These are phyloP conservation scores for Bilobella aurantiaca DNA, from an alignment of 1,140 invertebrate species.

Conservation along the genomic window DNA sequence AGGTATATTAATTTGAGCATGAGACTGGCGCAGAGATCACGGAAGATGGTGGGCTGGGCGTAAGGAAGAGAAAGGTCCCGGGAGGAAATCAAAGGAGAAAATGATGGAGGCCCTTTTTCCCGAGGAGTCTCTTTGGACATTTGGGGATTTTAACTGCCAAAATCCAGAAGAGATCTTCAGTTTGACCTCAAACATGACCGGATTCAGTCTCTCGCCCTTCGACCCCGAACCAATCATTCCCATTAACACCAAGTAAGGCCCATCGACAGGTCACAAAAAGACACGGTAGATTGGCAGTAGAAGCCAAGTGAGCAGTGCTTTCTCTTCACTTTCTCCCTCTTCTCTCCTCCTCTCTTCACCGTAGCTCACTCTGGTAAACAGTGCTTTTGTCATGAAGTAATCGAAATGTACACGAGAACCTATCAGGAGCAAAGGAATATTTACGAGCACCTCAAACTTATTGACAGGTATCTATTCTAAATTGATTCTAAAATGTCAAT, in stretches of 20 bases:
- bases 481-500: background rate
- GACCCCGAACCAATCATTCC: conserved; percentile 29
- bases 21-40: background rate
- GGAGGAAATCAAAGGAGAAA: background rate
- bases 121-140: conserved; percentile 30
- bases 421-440: conserved; percentile 2
- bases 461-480: conserved; percentile 4
- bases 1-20: background rate
- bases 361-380: too few species aligned
- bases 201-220: conserved; percentile 24
- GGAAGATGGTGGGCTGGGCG: background rate
- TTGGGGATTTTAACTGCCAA: conserved; percentile 27
- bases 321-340: background rate
- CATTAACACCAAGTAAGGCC: conserved; percentile 23
- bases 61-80: background rate
- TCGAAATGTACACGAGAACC: background rate
- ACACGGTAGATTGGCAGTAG: background rate
- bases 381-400: background rate
- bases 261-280: background rate
- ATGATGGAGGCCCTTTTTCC: conserved; percentile 33
- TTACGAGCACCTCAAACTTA: background rate
- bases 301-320: background rate
- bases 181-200: conserved; percentile 26
- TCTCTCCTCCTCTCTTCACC: background rate
- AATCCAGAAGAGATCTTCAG: conserved; percentile 28